Percentiles rank a stretch among this genome's conserved stretches.
phyloP scores from a whole-genome alignment of 2,888 invertebrate genomes.

The Tenthredo amoena region DNA sequence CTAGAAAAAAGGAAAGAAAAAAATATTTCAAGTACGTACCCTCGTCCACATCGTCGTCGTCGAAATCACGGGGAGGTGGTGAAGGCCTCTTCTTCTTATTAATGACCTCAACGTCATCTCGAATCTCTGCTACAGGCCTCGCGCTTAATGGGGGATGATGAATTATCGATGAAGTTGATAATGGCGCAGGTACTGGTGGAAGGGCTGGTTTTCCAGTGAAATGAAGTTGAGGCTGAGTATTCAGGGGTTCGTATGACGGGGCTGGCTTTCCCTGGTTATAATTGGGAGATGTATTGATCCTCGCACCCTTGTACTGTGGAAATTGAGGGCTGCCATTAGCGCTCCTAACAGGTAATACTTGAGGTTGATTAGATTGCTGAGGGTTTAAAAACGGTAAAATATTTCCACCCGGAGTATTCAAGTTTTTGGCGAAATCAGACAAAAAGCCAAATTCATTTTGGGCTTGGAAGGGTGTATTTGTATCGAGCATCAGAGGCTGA shows the following conservation, averaged over 20 bases:
- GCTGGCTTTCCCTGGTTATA: constrained; percentile 55
- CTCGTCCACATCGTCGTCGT: constrained; percentile 59
- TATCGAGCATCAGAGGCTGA: constrained; percentile 64
- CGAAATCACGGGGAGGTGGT: constrained; percentile 61
- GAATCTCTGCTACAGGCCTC: constrained; percentile 64
- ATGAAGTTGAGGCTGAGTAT: constrained; percentile 71
- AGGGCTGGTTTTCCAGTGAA: constrained; percentile 60
- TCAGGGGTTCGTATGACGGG: constrained; percentile 67
- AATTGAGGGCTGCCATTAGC: constrained; percentile 62
- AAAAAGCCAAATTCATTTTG: constrained; percentile 60
- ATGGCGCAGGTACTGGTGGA: constrained; percentile 5
- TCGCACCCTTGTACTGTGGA: constrained; percentile 66
- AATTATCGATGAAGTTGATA: constrained; percentile 12
- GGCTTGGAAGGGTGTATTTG: constrained; percentile 60
- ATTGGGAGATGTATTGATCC: constrained; percentile 57
- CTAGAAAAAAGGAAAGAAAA: neutral
- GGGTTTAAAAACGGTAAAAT: constrained; percentile 59
- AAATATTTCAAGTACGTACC: constrained; percentile 31
- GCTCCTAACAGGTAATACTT: constrained; percentile 65
- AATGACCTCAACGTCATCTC: constrained; percentile 72
- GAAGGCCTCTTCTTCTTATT: constrained; percentile 68
- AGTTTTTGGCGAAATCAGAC: constrained; percentile 34
- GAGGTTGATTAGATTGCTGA: constrained; percentile 59
- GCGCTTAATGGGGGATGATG: constrained; percentile 54
- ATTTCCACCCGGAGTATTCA: constrained; percentile 54